These are phyloP conservation scores for Tetheella fluctuosa DNA, from an alignment of 2,888 invertebrate genomes.

Conservation along the genomic window DNA sequence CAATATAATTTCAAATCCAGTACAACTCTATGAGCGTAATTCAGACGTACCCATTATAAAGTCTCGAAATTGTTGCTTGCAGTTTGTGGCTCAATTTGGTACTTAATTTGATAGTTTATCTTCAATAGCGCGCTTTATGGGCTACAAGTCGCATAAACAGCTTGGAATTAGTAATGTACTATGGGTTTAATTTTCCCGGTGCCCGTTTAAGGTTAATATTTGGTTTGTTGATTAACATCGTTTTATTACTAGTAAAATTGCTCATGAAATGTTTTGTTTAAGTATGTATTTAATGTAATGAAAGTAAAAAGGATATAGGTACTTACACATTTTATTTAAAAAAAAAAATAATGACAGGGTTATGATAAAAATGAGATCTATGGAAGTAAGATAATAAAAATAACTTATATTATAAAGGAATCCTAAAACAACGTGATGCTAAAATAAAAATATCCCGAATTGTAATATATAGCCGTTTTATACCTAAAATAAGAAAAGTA, in stretches of 20 bases:
- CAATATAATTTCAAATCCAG: background rate
- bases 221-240: background rate
- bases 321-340: background rate
- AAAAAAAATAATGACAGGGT: background rate
- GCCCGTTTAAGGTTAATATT: background rate
- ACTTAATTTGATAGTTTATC: constrained; percentile 72
- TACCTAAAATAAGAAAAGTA: too few relatives aligned
- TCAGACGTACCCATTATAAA: constrained; percentile 41
- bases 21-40: background rate
- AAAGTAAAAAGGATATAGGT: background rate
- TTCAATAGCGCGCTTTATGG: constrained; percentile 59
- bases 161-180: constrained; percentile 34
- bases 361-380: too few relatives aligned
- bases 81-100: constrained; percentile 65
- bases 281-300: too few relatives aligned
- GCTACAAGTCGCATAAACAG: constrained; percentile 49
- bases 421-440: too few relatives aligned
- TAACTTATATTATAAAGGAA: too few relatives aligned
- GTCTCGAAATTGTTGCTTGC: constrained; percentile 61
- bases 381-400: too few relatives aligned
- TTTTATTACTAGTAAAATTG: background rate
- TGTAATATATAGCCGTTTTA: too few relatives aligned
- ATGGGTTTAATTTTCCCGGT: background rate
- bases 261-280: background rate
- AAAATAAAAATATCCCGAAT: too few relatives aligned